Conservation (phyloP, 2,888 invertebrate species). For the Melinaea menophilus region DNA sequence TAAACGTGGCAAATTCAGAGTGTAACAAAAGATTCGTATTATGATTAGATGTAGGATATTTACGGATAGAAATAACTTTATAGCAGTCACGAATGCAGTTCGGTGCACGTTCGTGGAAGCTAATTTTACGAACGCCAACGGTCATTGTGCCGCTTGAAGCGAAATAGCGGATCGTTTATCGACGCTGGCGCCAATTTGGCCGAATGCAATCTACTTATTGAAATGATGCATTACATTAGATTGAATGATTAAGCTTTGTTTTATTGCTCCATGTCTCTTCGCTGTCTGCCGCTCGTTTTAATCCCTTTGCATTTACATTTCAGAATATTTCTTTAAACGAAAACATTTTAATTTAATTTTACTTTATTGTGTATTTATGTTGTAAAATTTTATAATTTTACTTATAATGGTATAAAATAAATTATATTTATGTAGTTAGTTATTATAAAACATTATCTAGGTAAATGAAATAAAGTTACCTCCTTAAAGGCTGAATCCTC, state of each 20-base stretch:
- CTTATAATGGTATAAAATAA: too few relatives aligned
- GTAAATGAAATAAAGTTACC: too few relatives aligned
- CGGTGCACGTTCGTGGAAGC: constrained; percentile 55
- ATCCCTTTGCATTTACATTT: neutral
- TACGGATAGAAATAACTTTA: constrained; percentile 49
- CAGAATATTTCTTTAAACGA: neutral
- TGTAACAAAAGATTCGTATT: neutral
- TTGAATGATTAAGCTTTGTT: constrained; percentile 21
- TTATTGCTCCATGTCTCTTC: constrained; percentile 24
- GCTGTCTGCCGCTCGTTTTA: constrained; percentile 16
- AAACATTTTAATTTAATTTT: neutral
- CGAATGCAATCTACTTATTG: constrained; percentile 50
- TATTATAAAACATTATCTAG: too few relatives aligned
- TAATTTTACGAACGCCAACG: constrained; percentile 61
- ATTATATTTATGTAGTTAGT: too few relatives aligned
- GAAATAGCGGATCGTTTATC: constrained; percentile 66
- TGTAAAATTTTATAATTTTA: too few relatives aligned
- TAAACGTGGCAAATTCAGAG: too few relatives aligned
- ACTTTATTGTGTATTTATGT: too few relatives aligned
- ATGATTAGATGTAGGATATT: constrained; percentile 3
- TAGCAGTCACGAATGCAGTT: constrained; percentile 55
- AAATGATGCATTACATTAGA: constrained; percentile 39
- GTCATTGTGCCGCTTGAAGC: constrained; percentile 64
- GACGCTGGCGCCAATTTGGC: constrained; percentile 56
- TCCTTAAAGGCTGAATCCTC: too few relatives aligned